These are phyloP conservation scores for Erythrolamprus reginae DNA, from an alignment of 2,113 vertebrate genomes.

Conservation along the genomic window DNA sequence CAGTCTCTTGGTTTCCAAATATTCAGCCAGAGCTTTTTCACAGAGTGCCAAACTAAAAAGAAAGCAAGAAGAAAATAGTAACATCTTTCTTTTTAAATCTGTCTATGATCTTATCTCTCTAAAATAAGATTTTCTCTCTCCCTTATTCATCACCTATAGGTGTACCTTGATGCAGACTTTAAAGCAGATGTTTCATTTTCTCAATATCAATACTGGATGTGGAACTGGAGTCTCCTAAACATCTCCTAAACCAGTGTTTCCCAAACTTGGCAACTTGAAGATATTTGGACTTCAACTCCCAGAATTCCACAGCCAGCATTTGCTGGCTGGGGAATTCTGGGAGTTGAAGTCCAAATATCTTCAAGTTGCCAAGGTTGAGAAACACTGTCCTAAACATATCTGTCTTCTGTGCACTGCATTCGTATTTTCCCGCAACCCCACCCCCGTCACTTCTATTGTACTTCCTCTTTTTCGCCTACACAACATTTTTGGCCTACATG, in stretches of 20 bases:
- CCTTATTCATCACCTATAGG: not conserved
- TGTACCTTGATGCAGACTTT: not conserved
- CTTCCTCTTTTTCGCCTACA: too few relatives aligned
- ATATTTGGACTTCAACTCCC: too few relatives aligned
- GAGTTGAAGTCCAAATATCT: too few relatives aligned
- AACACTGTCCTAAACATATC: too few relatives aligned
- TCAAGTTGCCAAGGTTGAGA: too few relatives aligned
- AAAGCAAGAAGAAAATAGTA: accelerated
- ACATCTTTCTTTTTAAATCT: not conserved
- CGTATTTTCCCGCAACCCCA: not conserved
- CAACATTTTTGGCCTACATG: not conserved
- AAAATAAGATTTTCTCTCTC: too few relatives aligned
- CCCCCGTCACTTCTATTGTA: not conserved
- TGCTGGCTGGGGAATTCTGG: too few relatives aligned
- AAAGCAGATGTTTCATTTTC: not conserved
- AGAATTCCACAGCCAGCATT: too few relatives aligned
- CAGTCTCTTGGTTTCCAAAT: constrained; percentile 71
- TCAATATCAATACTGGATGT: not conserved
- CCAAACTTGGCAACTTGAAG: too few relatives aligned
- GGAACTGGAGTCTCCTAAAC: not conserved
- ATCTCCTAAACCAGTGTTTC: too few relatives aligned
- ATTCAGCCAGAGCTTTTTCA: constrained; percentile 73
- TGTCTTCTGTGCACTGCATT: not conserved
- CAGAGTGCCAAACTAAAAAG: constrained; percentile 60
- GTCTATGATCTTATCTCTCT: too few relatives aligned